Conservation (phyloP, 1,140 invertebrate genomes). For the Potamilus streckersoni region DNA sequence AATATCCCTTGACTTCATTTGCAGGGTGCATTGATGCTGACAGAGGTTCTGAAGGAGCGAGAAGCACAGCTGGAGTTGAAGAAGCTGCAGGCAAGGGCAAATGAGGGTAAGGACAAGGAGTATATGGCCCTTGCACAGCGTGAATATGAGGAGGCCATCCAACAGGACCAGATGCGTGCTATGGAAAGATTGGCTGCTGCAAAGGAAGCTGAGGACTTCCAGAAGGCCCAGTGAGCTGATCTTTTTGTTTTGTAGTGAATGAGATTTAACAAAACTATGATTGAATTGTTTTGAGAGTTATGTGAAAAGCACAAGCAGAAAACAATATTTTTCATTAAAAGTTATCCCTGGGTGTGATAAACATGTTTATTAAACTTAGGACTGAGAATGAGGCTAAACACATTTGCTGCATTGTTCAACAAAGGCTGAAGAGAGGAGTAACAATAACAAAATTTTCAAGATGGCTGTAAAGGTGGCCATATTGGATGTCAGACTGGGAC, state of each 20-base stretch:
- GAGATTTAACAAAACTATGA: too few species aligned
- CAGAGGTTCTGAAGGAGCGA: conserved; percentile 68
- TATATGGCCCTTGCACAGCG: conserved; percentile 41
- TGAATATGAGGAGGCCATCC: conserved; percentile 58
- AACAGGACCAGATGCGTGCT: conserved; percentile 58
- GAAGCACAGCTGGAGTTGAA: conserved; percentile 68
- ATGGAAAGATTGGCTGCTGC: conserved; percentile 40
- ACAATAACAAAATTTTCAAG: too few species aligned
- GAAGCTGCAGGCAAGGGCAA: conserved; percentile 52
- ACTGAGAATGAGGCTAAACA: too few species aligned
- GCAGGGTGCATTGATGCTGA: conserved; percentile 65
- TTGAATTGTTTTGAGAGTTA: too few species aligned
- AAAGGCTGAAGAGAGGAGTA: too few species aligned
- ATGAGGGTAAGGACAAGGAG: conserved; percentile 52
- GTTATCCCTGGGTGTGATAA: not conserved
- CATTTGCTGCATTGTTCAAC: too few species aligned
- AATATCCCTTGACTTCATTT: conserved; percentile 9
- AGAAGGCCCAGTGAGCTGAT: conserved; percentile 60
- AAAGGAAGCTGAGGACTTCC: conserved; percentile 52
- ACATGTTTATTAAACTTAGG: not conserved
- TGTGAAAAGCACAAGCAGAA: too few species aligned
- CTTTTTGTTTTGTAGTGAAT: conserved; percentile 1
- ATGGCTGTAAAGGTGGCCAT: too few species aligned
- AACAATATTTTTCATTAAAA: not conserved
- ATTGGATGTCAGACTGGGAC: too few species aligned